Base-by-base conservation (phyloP, 2,113 vertebrate species). In the Dryoscopus gambensis region DNA sequence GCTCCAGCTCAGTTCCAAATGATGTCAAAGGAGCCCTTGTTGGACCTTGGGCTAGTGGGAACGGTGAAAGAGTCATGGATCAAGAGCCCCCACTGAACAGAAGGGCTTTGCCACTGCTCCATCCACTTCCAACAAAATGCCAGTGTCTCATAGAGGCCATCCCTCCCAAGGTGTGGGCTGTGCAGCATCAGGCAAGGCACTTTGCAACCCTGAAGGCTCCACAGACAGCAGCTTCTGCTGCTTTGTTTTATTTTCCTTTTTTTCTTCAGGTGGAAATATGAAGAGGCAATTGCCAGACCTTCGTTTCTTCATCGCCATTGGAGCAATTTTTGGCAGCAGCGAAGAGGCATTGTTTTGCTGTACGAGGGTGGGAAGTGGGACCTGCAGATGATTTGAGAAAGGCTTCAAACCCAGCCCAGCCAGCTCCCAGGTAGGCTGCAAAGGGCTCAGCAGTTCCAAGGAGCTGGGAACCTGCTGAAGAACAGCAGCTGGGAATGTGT, bases 11-110 rank as follows among this genome's bases (percentile, higher is more conserved):
- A 42, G 35, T 23, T 82, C 53, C 92, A 82, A 55, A 25, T 10
- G 83, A 71, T 71, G 73, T 95, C 75, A 96, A 93, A 94, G 83
- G 57, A 92, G 49, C 56, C 77, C 79, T 91, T 91, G 78, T 75
- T 80, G 64, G 44, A 69, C 75, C 52, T 31, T 37, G 57, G 52
- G 63, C 75, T 88, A 18, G 67, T 55, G 56, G 56, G 71, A 71
- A 79, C 5, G 75, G 63, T 55, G 79, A 67, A 67, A 40, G 47
- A 9, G 3, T 14, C 87, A 7, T 30, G 76, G 68, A 68, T 27
- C 0, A 1, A 16, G 63, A 42, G 30, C 42, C 63, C 20, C 33
- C 44, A 5, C 56, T 6, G 20, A 84, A 84, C 60, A 75, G 79
- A 84, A 77, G 49, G 69, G 62, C 59, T 79, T 55, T 87, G 70